Conservation (phyloP, 2,113 vertebrate species). For the Seriola aureovittata region DNA sequence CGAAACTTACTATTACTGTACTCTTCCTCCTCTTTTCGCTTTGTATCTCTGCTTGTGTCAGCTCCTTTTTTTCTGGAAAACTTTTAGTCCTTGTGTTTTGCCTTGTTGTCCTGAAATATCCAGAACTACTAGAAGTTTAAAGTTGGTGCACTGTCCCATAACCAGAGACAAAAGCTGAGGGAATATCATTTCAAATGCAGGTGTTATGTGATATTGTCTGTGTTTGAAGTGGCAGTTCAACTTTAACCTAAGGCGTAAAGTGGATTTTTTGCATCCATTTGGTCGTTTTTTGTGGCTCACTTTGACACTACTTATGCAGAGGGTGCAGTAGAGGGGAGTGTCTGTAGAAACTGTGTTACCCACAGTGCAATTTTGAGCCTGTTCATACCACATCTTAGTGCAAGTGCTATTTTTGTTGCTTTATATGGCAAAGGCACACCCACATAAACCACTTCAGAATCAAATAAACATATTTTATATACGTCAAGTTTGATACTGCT, state of each 20-base stretch:
- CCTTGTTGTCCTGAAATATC: conserved; percentile 37
- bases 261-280: conserved; percentile 4
- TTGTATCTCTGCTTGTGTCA: conserved; percentile 66
- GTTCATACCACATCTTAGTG: conserved; percentile 48
- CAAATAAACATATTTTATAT: conserved; percentile 42
- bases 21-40: conserved; percentile 41
- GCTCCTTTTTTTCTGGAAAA: conserved; percentile 60
- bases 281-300: neutral
- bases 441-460: conserved; percentile 23
- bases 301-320: neutral
- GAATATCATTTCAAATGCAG: conserved; percentile 18
- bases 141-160: conserved; percentile 20
- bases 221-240: conserved; percentile 11
- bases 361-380: conserved; percentile 18
- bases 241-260: neutral
- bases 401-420: conserved; percentile 27
- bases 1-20: conserved; percentile 62
- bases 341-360: conserved; percentile 1
- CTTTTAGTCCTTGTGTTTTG: conserved; percentile 58
- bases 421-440: conserved; percentile 14
- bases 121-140: conserved; percentile 1
- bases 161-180: conserved; percentile 26
- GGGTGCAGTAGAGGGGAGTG: conserved; percentile 18
- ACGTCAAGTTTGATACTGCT: neutral
- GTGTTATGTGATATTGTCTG: neutral